A percentile compares a stretch with the other conserved stretches of the same genome.
These are phyloP conservation scores for Eptatretus burgeri DNA, from an alignment of 2,113 vertebrate species.

Conservation along the genomic window DNA sequence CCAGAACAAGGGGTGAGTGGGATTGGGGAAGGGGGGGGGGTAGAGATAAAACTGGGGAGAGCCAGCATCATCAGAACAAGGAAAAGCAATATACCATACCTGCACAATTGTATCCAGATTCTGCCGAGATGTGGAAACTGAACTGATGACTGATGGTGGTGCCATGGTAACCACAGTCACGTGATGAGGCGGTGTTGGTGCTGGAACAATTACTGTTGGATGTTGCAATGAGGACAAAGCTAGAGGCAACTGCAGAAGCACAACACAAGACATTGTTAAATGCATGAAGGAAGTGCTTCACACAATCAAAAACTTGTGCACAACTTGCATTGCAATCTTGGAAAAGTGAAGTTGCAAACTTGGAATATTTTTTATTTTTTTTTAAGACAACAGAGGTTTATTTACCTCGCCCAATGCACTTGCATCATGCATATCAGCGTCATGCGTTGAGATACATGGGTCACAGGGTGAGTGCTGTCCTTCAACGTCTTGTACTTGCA, in stretches of 20 bases:
- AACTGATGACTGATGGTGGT: conserved; percentile 64
- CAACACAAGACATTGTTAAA: no score
- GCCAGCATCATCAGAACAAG: not conserved
- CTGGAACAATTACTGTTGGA: conserved; percentile 76
- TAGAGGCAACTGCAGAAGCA: no score
- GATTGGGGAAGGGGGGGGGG: not conserved
- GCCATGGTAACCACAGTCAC: conserved; percentile 87
- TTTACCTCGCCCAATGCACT: no score
- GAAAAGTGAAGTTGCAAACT: no score
- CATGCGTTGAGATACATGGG: no score
- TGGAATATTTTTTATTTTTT: no score
- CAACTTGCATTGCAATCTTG: no score
- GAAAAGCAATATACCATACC: conserved; percentile 18
- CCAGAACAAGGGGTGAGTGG: not conserved
- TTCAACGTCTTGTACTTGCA: conserved; percentile 23
- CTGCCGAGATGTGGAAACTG: conserved; percentile 59
- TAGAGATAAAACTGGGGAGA: not conserved
- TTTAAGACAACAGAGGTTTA: no score
- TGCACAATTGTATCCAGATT: conserved; percentile 98
- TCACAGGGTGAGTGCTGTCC: no score
- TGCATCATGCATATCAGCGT: no score
- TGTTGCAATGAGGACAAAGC: conserved; percentile 45
- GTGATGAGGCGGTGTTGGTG: conserved; percentile 56
- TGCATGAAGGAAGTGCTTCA: no score
- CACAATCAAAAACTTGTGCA: no score